phyloP scores from a whole-genome alignment of 2,797 vertebrate genomes.

The Simalia tracyae region DNA sequence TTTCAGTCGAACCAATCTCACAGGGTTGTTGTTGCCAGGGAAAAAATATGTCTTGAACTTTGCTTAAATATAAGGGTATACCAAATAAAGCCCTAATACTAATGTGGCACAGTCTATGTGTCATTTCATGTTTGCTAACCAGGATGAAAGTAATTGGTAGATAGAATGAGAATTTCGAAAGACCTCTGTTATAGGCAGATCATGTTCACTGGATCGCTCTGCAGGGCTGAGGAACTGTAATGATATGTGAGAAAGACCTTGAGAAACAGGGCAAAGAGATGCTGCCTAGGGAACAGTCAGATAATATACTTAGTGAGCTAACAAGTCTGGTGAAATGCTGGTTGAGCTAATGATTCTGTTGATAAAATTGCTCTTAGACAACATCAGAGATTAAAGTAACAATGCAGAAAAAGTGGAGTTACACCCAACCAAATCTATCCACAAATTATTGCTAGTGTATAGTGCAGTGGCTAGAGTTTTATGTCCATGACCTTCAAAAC shows the following conservation, averaged over 20 bases:
- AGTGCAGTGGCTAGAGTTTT: background rate
- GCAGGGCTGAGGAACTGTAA: background rate
- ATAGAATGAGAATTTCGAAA: too few species aligned
- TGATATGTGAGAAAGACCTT: too few species aligned
- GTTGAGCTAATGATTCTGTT: background rate
- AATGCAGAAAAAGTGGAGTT: background rate
- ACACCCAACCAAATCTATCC: background rate
- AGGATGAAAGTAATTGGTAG: too few species aligned
- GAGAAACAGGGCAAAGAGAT: too few species aligned
- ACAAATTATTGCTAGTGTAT: background rate
- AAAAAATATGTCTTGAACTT: background rate
- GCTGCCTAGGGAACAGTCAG: too few species aligned
- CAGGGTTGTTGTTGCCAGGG: background rate
- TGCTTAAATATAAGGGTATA: background rate
- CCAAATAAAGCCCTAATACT: background rate
- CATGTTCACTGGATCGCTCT: too few species aligned
- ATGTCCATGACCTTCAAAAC: background rate
- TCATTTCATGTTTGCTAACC: background rate
- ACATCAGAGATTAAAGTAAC: background rate
- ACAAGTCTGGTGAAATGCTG: background rate
- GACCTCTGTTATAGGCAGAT: too few species aligned
- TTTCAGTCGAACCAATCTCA: background rate
- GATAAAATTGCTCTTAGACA: background rate
- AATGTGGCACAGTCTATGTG: background rate
- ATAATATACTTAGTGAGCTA: background rate